A percentile compares a stretch with the other conserved stretches of the same genome.
Conservation (phyloP, 2,113 vertebrate species). For the Synodontis membranacea region DNA sequence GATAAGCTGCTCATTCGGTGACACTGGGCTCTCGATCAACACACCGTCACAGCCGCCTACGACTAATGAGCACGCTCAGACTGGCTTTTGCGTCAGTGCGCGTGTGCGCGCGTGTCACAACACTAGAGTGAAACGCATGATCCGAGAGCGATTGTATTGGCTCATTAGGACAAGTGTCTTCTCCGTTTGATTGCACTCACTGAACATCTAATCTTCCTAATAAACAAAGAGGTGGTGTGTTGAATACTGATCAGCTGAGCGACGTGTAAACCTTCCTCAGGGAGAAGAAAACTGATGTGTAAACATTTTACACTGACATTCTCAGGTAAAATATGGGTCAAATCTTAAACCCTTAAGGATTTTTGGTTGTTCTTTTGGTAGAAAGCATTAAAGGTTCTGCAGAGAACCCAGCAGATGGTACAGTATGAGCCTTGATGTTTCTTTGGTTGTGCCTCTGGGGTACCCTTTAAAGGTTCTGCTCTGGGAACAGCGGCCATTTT, state of each 20-base stretch:
- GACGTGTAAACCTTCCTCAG: background rate
- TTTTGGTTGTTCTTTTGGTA: background rate
- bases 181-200: constrained; percentile 39
- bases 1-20: constrained; percentile 66
- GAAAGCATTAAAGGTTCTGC: background rate
- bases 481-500: no score
- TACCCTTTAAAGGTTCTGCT: background rate
- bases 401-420: background rate
- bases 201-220: constrained; percentile 36
- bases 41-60: constrained; percentile 50
- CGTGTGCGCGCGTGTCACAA: constrained; percentile 27
- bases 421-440: background rate
- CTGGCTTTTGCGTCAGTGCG: constrained; percentile 1
- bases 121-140: constrained; percentile 11
- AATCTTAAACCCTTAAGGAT: background rate
- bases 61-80: constrained; percentile 51
- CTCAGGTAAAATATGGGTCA: no score
- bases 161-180: constrained; percentile 22
- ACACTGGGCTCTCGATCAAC: constrained; percentile 61
- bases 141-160: background rate
- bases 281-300: background rate
- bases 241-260: constrained; percentile 15
- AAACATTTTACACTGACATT: background rate
- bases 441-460: no score
- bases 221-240: constrained; percentile 21